Conservation (phyloP, 2,113 vertebrate genomes). For the Campylorhamphus procurvoides region DNA sequence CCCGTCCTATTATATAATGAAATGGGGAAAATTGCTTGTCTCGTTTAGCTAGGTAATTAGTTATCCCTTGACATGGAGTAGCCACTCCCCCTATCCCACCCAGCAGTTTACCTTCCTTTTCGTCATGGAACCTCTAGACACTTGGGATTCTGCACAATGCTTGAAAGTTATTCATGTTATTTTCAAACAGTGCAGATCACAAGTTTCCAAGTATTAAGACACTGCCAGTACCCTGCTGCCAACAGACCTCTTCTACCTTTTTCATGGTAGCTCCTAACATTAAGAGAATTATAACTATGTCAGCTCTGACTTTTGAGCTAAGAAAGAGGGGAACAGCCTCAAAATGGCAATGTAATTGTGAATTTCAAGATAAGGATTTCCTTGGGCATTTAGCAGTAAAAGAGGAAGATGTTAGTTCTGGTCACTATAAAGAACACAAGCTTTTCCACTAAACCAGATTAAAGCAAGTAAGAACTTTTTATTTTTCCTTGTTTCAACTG, state of each 20-base stretch:
- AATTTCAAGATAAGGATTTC: not conserved
- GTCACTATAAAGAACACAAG: not conserved
- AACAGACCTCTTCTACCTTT: not conserved
- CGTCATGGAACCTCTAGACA: not conserved
- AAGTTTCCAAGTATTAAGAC: not conserved
- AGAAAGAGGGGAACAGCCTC: not conserved
- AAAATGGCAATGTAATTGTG: not conserved
- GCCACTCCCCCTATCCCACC: not conserved
- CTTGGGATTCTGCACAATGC: not conserved
- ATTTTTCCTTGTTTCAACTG: not conserved
- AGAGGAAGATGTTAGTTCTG: not conserved
- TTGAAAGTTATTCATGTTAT: not conserved
- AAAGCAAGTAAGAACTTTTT: not conserved
- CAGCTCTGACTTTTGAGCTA: not conserved
- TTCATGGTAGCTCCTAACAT: not conserved
- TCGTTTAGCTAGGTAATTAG: not conserved
- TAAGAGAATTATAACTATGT: not conserved
- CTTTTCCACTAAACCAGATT: not conserved
- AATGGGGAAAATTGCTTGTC: not conserved
- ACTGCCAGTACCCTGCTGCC: not conserved
- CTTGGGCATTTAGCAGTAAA: not conserved
- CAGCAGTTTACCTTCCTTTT: not conserved
- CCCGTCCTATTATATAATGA: not conserved
- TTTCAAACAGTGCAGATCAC: not conserved
- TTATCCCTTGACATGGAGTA: not conserved